phyloP scores from a whole-genome alignment of 2,797 vertebrate genomes.

The Acanthurus tractus region DNA sequence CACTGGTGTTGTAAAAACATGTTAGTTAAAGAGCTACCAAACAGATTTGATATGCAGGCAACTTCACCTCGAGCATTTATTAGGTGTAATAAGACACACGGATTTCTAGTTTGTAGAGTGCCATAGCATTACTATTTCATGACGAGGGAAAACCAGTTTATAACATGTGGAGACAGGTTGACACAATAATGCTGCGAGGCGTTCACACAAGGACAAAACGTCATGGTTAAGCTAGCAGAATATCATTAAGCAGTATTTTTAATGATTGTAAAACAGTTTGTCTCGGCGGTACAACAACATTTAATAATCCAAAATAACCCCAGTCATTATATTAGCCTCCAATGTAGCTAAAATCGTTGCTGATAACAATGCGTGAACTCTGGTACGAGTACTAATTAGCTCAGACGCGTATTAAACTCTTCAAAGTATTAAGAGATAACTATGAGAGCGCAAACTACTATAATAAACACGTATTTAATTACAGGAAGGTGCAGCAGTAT shows the following conservation, averaged over 20 bases:
- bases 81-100: not conserved
- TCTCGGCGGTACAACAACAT: too few species aligned
- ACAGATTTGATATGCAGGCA: not conserved
- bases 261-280: not conserved
- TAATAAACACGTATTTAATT: not conserved
- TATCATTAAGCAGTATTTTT: not conserved
- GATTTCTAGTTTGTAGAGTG: not conserved
- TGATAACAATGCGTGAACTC: constrained; percentile 34
- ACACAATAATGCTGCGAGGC: constrained; percentile 36
- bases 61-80: not conserved
- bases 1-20: not conserved
- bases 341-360: constrained; percentile 38
- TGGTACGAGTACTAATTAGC: not conserved
- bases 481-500: not conserved
- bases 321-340: not conserved
- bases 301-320: not conserved
- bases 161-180: constrained; percentile 69
- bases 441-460: not conserved
- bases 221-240: too few species aligned
- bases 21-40: not conserved
- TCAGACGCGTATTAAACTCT: constrained; percentile 14
- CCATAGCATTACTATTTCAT: not conserved
- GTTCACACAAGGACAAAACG: constrained; percentile 47
- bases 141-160: constrained; percentile 64
- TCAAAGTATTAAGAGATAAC: not conserved